Evolutionary conservation across 2,888 invertebrate species (phyloP).

Genomic region (Selenia dentaria): DNA sequence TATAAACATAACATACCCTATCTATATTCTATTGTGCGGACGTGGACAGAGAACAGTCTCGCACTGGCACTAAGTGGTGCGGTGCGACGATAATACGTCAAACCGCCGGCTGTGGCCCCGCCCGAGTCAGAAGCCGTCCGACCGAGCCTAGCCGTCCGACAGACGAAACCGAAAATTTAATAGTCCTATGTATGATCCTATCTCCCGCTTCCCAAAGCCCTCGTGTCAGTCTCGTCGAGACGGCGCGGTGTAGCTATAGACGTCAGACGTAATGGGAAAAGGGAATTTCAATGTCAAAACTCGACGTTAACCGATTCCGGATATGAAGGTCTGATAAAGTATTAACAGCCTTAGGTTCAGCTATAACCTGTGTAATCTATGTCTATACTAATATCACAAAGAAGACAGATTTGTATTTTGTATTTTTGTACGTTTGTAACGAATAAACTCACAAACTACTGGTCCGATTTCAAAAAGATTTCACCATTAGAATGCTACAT

Average conservation of each 20-base stretch:
- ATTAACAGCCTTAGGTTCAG: slow-evolving; percentile 9
- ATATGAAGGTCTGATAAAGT: slow-evolving; percentile 7
- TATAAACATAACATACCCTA: no score
- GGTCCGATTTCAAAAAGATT: no score
- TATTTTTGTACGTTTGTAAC: no score
- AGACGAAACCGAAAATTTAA: slow-evolving; percentile 48
- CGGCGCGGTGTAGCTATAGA: background rate
- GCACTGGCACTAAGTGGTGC: slow-evolving; percentile 57
- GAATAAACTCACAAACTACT: no score
- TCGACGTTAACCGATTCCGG: slow-evolving; percentile 15
- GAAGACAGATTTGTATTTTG: no score
- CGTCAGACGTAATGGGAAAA: slow-evolving; percentile 9
- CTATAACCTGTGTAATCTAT: background rate
- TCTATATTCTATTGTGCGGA: slow-evolving; percentile 5
- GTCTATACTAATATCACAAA: no score
- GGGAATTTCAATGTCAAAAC: slow-evolving; percentile 22
- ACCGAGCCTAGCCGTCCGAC: slow-evolving; percentile 32
- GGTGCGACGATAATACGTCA: slow-evolving; percentile 69
- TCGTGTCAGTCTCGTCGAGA: slow-evolving; percentile 16
- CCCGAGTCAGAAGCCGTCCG: slow-evolving; percentile 40
- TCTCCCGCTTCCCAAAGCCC: slow-evolving; percentile 26
- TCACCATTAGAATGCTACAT: no score
- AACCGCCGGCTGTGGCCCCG: slow-evolving; percentile 49
- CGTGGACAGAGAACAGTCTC: slow-evolving; percentile 21
- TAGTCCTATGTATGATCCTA: slow-evolving; percentile 41